Evolutionary conservation across 30 jellyfish, hydroid and myxozoan species (phyloP), one percentile per base, ranked within the genome.

Genomic region (Cassiopea andromeda): DNA sequence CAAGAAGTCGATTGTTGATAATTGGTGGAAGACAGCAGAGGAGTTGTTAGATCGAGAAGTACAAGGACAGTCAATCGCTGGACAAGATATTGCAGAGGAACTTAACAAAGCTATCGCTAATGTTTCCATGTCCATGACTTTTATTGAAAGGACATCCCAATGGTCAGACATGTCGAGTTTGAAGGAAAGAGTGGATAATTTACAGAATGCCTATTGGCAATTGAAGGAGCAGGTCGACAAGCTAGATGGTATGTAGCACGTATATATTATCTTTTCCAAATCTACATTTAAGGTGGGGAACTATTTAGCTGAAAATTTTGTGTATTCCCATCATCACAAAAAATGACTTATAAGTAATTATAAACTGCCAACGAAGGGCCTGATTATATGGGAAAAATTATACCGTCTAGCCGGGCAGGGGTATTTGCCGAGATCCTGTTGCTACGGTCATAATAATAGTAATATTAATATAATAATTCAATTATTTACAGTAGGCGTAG

Each of bases 131-230:
- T 81, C 73, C 2, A 19, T n/a, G 71, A 59, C 19, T 5, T 60
- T 48, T 1, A 75, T 86, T 0, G 93, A 75, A 45, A n/a, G 12
- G 46, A 15, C 19, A 13, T 2, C 67, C 4, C 46, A 17, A 8
- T 86, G 93, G 93, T 48, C 82, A 17, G 88, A 75, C 14, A 2
- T 64, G 83, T 45, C 4, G 46, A 61, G 47, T 16, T 46, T 86
- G 83, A 77, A 86, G 43, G 68, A 19, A 6, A 43, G 6, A n/a
- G 77, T 75, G 8, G 59, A 45, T 58, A 47, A 18, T 1, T 64
- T 86, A 84, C 78, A 86, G 38, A 9, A 19, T 16, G 83, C 93
- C 13, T 75, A 57, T 10, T 67, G 16, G 16, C 46, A 75, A 61
- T 44, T 86, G 16, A 75, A 73, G 61, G 73, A 13, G 19, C 38